Evolutionary conservation across 2,113 vertebrate genomes (phyloP).

Genomic region (Benitochromis conjunctus): DNA sequence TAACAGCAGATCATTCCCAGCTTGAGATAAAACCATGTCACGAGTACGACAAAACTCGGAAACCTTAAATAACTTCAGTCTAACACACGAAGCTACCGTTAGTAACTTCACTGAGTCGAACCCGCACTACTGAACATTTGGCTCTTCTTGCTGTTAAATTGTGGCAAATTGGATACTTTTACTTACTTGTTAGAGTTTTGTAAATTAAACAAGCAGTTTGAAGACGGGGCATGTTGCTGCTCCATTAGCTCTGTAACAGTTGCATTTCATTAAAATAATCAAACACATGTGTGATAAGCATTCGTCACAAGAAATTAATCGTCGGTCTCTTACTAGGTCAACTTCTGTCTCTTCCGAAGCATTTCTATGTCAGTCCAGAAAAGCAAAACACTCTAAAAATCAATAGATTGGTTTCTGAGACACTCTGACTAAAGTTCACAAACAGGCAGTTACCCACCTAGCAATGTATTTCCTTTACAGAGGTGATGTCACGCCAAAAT

Average conservation of each 20-base stretch:
- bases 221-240: not conserved
- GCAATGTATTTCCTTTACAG: not conserved
- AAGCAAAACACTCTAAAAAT: not conserved
- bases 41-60: not conserved
- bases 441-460: no score
- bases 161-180: not conserved
- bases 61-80: not conserved
- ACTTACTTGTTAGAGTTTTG: not conserved
- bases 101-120: not conserved
- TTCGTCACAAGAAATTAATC: not conserved
- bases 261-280: not conserved
- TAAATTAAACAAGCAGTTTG: not conserved
- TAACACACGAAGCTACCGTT: not conserved
- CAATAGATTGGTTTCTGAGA: no score
- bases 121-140: not conserved
- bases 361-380: not conserved
- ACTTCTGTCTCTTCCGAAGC: not conserved
- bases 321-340: not conserved
- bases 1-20: not conserved
- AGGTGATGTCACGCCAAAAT: not conserved
- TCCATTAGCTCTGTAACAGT: not conserved
- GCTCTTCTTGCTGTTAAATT: not conserved
- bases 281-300: not conserved
- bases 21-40: not conserved
- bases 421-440: no score